Evolutionary conservation across 2,113 vertebrate species (phyloP).

Genomic region (Ammospiza caudacuta): DNA sequence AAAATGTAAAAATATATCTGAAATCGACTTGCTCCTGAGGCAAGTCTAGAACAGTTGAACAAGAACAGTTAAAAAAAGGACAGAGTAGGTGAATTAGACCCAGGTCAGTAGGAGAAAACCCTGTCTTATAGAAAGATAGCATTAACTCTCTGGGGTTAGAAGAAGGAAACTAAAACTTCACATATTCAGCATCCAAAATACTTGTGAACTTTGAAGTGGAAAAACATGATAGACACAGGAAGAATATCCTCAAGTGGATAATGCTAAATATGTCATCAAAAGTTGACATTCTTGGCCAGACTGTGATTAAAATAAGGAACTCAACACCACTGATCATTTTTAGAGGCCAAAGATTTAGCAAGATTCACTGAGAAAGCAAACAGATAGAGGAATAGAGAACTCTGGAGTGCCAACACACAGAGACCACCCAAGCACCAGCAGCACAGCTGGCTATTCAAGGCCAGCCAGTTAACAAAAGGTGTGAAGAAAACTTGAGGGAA

Average conservation of each 20-base stretch:
- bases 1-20: background rate
- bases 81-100: background rate
- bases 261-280: background rate
- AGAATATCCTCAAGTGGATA: background rate
- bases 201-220: background rate
- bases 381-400: background rate
- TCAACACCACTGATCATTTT: background rate
- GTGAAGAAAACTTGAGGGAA: background rate
- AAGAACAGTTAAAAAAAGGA: background rate
- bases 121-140: background rate
- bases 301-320: background rate
- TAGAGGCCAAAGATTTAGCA: background rate
- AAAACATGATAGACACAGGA: background rate
- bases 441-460: background rate
- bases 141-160: background rate
- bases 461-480: background rate
- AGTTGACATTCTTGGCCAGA: background rate
- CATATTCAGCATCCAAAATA: background rate
- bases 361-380: background rate
- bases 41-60: background rate
- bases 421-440: background rate
- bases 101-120: background rate
- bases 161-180: background rate
- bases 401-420: background rate
- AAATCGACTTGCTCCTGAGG: background rate